Evolutionary conservation across 2,113 vertebrate species (phyloP).

Genomic region (Danionella cerebrum): DNA sequence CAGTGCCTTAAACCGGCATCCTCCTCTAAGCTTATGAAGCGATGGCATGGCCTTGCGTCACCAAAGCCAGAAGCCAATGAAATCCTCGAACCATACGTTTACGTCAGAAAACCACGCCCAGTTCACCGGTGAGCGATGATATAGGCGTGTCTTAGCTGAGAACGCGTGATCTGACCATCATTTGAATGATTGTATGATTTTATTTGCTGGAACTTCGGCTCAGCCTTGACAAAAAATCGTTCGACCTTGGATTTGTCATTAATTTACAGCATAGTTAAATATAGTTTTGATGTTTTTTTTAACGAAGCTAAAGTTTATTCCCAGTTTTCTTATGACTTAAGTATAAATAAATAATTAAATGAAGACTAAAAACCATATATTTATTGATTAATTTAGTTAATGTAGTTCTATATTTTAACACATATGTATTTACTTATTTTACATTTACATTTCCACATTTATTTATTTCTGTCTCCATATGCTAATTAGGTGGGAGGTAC

Average conservation of each 20-base stretch:
- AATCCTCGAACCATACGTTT: not conserved
- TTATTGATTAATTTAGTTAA: too few relatives aligned
- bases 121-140: slow-evolving; percentile 37
- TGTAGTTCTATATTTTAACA: too few relatives aligned
- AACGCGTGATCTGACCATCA: slow-evolving; percentile 56
- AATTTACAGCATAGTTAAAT: too few relatives aligned
- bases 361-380: too few relatives aligned
- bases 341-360: too few relatives aligned
- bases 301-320: too few relatives aligned
- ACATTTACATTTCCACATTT: too few relatives aligned
- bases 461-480: too few relatives aligned
- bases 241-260: not conserved
- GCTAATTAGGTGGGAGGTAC: too few relatives aligned
- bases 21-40: slow-evolving; percentile 41
- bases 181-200: not conserved
- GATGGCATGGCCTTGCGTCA: slow-evolving; percentile 58
- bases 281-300: too few relatives aligned
- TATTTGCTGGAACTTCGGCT: not conserved
- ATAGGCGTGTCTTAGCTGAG: slow-evolving; percentile 31
- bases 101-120: slow-evolving; percentile 40
- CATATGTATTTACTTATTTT: too few relatives aligned
- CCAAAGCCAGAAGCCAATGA: slow-evolving; percentile 55
- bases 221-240: not conserved
- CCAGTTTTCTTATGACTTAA: too few relatives aligned
- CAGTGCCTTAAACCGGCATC: not conserved